A percentile compares a stretch with the other conserved stretches of the same genome.
These are phyloP conservation scores for Simalia tracyae DNA, from an alignment of 2,797 vertebrate genomes.

Conservation along the genomic window DNA sequence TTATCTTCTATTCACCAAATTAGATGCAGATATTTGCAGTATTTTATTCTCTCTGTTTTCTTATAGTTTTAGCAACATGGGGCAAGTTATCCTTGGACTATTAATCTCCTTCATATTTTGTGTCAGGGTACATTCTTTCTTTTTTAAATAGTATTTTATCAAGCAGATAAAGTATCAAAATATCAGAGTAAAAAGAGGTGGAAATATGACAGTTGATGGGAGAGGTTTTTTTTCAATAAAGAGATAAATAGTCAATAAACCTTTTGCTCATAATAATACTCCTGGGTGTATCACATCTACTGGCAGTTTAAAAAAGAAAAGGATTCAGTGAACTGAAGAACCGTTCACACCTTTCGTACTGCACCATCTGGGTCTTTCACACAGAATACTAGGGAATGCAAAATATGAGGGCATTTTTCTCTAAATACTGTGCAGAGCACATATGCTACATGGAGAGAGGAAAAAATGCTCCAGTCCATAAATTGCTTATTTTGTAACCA, in stretches of 20 bases:
- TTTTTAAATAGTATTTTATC: neutral
- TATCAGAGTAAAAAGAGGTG: constrained; percentile 10
- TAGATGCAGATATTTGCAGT: neutral
- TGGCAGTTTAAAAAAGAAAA: constrained; percentile 42
- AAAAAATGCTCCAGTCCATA: neutral
- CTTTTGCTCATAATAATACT: constrained; percentile 28
- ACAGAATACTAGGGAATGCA: constrained; percentile 27
- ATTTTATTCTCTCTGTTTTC: neutral
- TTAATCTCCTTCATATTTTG: constrained; percentile 6
- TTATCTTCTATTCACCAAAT: neutral
- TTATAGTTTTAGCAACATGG: neutral
- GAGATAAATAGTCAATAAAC: constrained; percentile 30
- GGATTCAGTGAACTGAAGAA: constrained; percentile 41
- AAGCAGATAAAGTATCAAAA: neutral
- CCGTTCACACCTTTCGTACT: constrained; percentile 30
- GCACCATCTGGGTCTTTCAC: constrained; percentile 36
- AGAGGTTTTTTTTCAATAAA: constrained; percentile 3
- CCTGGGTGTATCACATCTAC: neutral
- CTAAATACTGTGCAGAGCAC: constrained; percentile 30
- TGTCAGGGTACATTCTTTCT: constrained; percentile 18
- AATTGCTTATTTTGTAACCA: constrained; percentile 27
- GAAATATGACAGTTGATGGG: constrained; percentile 6
- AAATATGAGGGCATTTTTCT: constrained; percentile 33
- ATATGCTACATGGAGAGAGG: neutral
- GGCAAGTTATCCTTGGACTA: neutral